These are phyloP conservation scores for Apostichopus californicus DNA, from an alignment of 35 echinoderm and acorn worm genomes.

Conservation along the genomic window DNA sequence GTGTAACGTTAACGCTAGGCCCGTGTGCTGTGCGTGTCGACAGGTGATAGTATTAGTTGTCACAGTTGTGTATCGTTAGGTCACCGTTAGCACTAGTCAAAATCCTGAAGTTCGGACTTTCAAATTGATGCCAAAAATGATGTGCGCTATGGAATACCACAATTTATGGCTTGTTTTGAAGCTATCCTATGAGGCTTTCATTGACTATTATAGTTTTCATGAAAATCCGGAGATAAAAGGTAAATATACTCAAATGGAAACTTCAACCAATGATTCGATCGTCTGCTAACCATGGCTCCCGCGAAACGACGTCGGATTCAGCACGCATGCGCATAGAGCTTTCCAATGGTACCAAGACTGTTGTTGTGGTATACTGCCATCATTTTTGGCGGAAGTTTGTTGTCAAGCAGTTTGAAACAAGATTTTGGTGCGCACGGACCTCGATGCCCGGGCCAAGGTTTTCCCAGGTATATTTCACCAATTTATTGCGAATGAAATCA, in stretches of 20 bases:
- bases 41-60: too few relatives aligned
- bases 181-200: not conserved
- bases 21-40: too few relatives aligned
- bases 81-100: too few relatives aligned
- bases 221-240: not conserved
- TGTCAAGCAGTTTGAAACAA: not conserved
- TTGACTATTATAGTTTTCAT: not conserved
- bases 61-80: too few relatives aligned
- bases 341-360: constrained; percentile 20
- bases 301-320: constrained; percentile 7
- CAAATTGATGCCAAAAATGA: not conserved
- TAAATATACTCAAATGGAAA: not conserved
- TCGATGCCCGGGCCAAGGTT: not conserved
- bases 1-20: too few relatives aligned
- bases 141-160: not conserved
- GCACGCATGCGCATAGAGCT: constrained; percentile 38
- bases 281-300: not conserved
- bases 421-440: not conserved
- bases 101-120: not conserved
- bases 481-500: not conserved
- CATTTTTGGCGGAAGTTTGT: not conserved
- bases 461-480: constrained; percentile 27
- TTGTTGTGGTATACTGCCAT: constrained; percentile 34
- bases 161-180: not conserved
- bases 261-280: not conserved